Conservation (phyloP, 2,888 invertebrate species). For the Catocala sponsa region DNA sequence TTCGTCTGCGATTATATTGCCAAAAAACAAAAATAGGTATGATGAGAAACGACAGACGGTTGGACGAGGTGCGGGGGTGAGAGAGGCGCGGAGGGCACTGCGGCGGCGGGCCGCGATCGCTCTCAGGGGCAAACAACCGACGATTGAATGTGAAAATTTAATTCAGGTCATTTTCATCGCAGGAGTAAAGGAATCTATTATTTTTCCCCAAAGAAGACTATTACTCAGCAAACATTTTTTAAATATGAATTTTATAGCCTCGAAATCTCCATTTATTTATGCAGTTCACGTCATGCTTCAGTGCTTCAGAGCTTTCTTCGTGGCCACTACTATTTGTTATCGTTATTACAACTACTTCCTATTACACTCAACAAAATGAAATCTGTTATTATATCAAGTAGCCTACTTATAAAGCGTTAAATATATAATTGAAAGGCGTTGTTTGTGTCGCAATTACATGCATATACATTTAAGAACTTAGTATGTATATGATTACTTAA, state of each 20-base stretch:
- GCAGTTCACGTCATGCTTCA: constrained; percentile 51
- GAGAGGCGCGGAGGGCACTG: constrained; percentile 45
- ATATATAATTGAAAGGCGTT: too few species aligned
- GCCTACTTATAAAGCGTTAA: background rate
- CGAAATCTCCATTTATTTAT: constrained; percentile 52
- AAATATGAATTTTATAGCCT: constrained; percentile 53
- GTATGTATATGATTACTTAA: too few species aligned
- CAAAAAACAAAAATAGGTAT: constrained; percentile 64
- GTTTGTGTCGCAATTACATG: too few species aligned
- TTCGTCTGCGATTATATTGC: constrained; percentile 43
- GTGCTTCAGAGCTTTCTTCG: constrained; percentile 31
- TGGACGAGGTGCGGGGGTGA: constrained; percentile 34
- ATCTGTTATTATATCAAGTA: background rate
- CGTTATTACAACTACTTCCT: constrained; percentile 45
- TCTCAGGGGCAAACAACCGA: constrained; percentile 80
- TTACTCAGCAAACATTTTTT: constrained; percentile 72
- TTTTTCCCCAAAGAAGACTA: constrained; percentile 74
- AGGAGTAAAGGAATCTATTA: constrained; percentile 76
- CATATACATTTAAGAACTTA: too few species aligned
- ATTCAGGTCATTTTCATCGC: constrained; percentile 83
- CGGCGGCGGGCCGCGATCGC: constrained; percentile 68
- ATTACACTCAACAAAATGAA: background rate
- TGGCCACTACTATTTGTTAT: constrained; percentile 48
- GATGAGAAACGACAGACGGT: constrained; percentile 65
- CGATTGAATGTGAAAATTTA: constrained; percentile 87